Percentiles rank a stretch among this genome's conserved stretches.
Evolutionary conservation across 2,888 invertebrate species (phyloP).

Genomic region (Stenchaetothrips biformis): DNA sequence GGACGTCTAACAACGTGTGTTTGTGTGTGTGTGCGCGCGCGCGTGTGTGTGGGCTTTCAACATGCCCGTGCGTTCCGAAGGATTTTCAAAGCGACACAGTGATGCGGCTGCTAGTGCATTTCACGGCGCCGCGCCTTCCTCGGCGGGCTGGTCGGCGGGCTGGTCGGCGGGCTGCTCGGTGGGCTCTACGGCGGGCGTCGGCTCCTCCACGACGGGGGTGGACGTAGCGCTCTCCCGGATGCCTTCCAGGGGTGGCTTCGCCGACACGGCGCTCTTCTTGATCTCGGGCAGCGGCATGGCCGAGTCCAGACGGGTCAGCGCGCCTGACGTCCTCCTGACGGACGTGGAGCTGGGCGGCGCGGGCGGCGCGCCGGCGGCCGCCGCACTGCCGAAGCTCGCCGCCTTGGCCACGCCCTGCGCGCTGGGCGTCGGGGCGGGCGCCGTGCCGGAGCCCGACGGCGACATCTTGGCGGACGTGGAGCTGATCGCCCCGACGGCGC

Average conservation of each 20-base stretch:
- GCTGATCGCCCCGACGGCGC: background rate
- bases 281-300: conserved; percentile 7
- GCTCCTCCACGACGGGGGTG: background rate
- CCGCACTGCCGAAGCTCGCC: background rate
- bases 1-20: background rate
- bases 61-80: too few species aligned
- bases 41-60: background rate
- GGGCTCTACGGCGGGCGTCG: background rate
- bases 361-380: background rate
- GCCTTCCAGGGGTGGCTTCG: background rate
- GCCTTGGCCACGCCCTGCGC: background rate
- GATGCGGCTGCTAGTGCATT: too few species aligned
- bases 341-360: background rate
- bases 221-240: conserved; percentile 10
- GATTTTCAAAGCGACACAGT: too few species aligned
- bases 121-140: background rate
- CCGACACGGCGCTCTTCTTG: conserved; percentile 5
- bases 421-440: background rate
- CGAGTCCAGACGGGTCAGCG: conserved; percentile 10
- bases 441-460: background rate
- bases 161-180: background rate
- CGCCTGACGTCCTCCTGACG: background rate
- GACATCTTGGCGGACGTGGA: background rate
- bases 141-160: background rate
- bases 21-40: conserved; percentile 4